These are phyloP conservation scores for Ceyx melanurus DNA, from an alignment of 2,113 vertebrate genomes.

Conservation along the genomic window DNA sequence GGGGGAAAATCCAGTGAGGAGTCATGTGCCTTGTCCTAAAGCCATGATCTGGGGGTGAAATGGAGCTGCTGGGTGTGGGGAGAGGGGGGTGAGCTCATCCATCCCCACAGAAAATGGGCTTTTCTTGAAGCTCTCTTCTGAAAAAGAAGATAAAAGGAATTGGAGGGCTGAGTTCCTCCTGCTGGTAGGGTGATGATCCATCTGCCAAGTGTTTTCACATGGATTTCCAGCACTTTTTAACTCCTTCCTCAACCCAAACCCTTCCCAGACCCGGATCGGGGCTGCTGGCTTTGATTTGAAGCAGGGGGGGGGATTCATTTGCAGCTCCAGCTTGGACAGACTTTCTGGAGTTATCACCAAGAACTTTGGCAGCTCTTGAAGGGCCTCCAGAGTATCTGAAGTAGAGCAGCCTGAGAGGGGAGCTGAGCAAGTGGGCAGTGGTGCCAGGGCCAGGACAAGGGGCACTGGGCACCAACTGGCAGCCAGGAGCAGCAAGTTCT, in stretches of 20 bases:
- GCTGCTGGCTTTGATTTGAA: background rate
- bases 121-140: background rate
- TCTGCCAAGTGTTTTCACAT: background rate
- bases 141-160: background rate
- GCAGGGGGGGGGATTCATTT: background rate
- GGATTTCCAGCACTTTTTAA: background rate
- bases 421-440: too few species aligned
- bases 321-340: background rate
- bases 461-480: too few species aligned
- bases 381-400: background rate
- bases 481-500: too few species aligned
- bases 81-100: background rate
- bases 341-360: background rate
- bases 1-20: background rate
- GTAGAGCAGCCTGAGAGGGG: background rate
- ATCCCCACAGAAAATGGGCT: background rate
- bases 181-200: background rate
- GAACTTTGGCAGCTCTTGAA: background rate
- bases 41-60: background rate
- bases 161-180: background rate
- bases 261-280: background rate
- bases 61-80: background rate
- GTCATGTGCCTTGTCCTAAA: background rate
- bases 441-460: too few species aligned
- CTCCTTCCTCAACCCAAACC: background rate